Evolutionary conservation across 2,113 vertebrate species (phyloP).

Genomic region (Amphilophus citrinellus): DNA sequence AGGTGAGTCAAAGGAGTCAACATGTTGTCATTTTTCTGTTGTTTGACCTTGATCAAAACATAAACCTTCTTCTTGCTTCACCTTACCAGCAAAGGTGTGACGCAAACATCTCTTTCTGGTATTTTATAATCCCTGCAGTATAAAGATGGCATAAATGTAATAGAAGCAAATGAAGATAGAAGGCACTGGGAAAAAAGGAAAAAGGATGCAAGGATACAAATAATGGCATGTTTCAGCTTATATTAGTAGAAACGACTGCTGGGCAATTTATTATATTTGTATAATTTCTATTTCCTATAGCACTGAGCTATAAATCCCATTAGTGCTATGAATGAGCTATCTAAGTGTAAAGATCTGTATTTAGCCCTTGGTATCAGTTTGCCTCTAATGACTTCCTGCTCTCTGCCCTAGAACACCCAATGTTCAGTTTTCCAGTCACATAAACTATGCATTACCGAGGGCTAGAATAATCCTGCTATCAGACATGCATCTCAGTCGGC

Average conservation of each 20-base stretch:
- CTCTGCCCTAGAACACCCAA: slow-evolving; percentile 33
- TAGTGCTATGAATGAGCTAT: slow-evolving; percentile 55
- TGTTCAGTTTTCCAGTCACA: slow-evolving; percentile 63
- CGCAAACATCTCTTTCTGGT: background rate
- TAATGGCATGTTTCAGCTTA: slow-evolving; percentile 8
- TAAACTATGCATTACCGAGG: slow-evolving; percentile 58
- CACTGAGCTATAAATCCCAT: slow-evolving; percentile 50
- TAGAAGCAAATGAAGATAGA: slow-evolving; percentile 17
- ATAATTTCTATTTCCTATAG: slow-evolving; percentile 19
- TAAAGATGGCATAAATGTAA: background rate
- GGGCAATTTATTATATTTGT: slow-evolving; percentile 30
- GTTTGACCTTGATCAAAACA: slow-evolving; percentile 20
- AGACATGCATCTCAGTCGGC: slow-evolving; percentile 52
- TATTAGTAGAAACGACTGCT: slow-evolving; percentile 21
- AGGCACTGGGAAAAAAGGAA: background rate
- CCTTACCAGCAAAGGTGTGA: background rate
- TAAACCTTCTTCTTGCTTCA: background rate
- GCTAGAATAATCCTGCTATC: slow-evolving; percentile 55
- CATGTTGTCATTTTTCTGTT: slow-evolving; percentile 2
- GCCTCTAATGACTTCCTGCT: slow-evolving; percentile 56
- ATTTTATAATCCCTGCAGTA: background rate
- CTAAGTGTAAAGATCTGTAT: slow-evolving; percentile 59
- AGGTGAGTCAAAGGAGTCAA: slow-evolving; percentile 81
- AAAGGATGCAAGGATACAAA: background rate
- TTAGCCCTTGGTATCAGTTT: slow-evolving; percentile 62